These are phyloP conservation scores for Numenius phaeopus DNA, from an alignment of 2,797 vertebrate species.

Conservation along the genomic window DNA sequence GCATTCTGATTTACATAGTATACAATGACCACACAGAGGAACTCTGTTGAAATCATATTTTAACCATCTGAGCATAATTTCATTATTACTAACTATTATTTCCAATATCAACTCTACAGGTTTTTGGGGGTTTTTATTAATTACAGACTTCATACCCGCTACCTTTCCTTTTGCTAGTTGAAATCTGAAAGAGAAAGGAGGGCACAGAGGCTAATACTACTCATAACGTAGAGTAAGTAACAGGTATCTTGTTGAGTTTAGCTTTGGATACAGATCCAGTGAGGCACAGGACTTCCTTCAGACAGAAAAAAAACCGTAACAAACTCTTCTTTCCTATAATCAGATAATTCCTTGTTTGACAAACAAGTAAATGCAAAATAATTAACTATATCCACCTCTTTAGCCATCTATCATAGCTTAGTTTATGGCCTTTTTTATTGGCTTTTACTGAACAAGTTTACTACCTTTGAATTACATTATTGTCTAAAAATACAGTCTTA, in stretches of 20 bases:
- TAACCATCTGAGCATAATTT: neutral
- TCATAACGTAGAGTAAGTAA: neutral
- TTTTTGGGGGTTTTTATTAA: neutral
- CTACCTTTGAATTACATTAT: neutral
- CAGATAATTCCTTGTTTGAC: neutral
- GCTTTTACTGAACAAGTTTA: neutral
- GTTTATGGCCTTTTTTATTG: neutral
- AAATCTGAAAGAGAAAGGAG: neutral
- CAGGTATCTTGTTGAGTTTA: neutral
- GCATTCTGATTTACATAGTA: neutral
- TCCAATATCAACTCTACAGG: neutral
- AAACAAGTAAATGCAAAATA: neutral
- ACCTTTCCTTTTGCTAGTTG: neutral
- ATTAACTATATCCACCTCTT: neutral
- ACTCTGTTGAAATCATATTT: neutral
- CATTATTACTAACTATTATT: neutral
- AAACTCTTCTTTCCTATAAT: neutral
- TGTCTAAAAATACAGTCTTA: neutral
- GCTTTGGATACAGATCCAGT: neutral
- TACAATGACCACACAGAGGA: neutral
- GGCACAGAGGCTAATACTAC: neutral
- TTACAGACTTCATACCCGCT: neutral
- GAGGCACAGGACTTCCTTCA: neutral
- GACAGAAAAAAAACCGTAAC: neutral
- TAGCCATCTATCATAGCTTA: neutral